Evolutionary conservation across 64 coral and sea anemone species (phyloP), one percentile per base, ranked within the genome.

Genomic region (Porites australiensis): DNA sequence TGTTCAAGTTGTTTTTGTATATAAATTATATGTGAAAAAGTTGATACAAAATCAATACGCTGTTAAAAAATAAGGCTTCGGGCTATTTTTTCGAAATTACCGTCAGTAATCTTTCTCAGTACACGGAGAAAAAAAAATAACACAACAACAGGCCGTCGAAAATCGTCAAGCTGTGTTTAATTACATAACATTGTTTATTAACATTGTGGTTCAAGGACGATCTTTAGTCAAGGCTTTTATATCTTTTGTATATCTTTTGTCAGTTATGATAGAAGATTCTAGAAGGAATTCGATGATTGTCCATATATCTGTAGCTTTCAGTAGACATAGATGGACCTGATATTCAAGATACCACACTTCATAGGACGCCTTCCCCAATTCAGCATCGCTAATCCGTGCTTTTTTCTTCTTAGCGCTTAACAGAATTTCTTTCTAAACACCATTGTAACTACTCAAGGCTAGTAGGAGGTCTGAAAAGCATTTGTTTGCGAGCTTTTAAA

Each of bases 171-270:
- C 46, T 84, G 81, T 50, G 60, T 44, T 81, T 81, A 62, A 81
- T 81, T 81, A 81, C 61, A 44, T 63, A 64, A 84, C 61, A 47
- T 15, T 21, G 45, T 6, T 64, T 61, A 50, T 46, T n/a, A 37
- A 37, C 27, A 37, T 37, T 10, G 19, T 20, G 45, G 64, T 49
- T 19, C 46, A 11, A 21, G 19, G 0, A 21, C 81, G 9, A 10
- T 51, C 18, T 84, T 51, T 45, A 49, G 62, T 11, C 9, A 50
- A 14, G 58, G 11, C 78, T 81, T 84, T 64, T 68, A 68, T 47
- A 69, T 69, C 81, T 84, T 50, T 84, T 84, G 81, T 84, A 68
- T n/a, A 52, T 69, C 81, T 84, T 68, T 84, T 84, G 81, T 84
- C 12, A 68, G 50, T 48, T 69, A 10, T 3, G 37, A 83, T 64